phyloP scores from a whole-genome alignment of 2,797 vertebrate genomes.

The Etheostoma perlongum region DNA sequence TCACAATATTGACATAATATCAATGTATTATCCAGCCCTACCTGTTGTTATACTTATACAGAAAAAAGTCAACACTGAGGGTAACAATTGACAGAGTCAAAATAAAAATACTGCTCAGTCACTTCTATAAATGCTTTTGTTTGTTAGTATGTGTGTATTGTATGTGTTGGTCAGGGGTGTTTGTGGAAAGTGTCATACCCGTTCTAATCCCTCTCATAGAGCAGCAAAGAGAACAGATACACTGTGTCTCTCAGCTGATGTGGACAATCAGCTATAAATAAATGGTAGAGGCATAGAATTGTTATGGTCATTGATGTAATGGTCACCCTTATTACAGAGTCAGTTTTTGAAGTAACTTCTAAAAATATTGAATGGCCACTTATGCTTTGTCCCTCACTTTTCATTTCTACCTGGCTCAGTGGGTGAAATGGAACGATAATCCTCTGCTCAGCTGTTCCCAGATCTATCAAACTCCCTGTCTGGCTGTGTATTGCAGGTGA shows the following conservation, averaged over 20 bases:
- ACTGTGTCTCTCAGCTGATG: slow-evolving; percentile 48
- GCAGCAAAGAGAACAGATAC: slow-evolving; percentile 42
- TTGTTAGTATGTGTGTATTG: not conserved
- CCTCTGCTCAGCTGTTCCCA: slow-evolving; percentile 49
- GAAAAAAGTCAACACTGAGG: not conserved
- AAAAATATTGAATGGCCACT: slow-evolving; percentile 6
- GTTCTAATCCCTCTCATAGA: slow-evolving; percentile 63
- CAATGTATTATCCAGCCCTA: too few relatives aligned
- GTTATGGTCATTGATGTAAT: slow-evolving; percentile 34
- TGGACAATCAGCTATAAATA: slow-evolving; percentile 67
- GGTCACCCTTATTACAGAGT: slow-evolving; percentile 1
- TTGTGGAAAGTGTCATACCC: slow-evolving; percentile 75
- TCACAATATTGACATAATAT: too few relatives aligned
- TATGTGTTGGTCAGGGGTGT: slow-evolving; percentile 17
- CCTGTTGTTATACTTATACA: not conserved
- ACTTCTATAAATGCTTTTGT: slow-evolving; percentile 18
- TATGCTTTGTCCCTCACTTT: slow-evolving; percentile 12
- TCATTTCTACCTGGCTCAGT: slow-evolving; percentile 34
- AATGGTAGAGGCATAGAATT: slow-evolving; percentile 11
- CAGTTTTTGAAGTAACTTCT: not conserved
- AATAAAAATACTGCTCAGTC: not conserved
- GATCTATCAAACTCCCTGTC: slow-evolving; percentile 29
- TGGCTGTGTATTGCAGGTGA: slow-evolving; percentile 19
- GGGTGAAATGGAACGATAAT: slow-evolving; percentile 28
- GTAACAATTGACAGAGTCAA: not conserved